These are phyloP conservation scores for Caradrina clavipalpis DNA, from an alignment of 2,888 invertebrate species.

Conservation along the genomic window DNA sequence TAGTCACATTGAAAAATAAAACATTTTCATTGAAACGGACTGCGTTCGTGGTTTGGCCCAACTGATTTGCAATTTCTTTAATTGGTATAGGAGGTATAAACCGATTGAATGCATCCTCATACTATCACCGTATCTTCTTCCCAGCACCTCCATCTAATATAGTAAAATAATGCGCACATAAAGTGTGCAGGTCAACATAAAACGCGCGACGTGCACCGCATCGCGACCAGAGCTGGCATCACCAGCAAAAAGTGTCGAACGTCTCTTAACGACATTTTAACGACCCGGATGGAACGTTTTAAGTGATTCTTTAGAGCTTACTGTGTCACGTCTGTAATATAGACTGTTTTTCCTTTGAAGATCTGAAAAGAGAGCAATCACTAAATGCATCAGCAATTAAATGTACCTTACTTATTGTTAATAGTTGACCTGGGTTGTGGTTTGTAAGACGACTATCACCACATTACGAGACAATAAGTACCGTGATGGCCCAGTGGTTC, in stretches of 20 bases:
- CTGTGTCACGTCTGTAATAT: constrained; percentile 14
- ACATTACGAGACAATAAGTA: no score
- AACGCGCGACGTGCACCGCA: constrained; percentile 34
- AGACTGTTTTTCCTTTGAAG: not conserved
- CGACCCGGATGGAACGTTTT: constrained; percentile 50
- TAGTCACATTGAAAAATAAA: no score
- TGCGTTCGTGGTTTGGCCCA: no score
- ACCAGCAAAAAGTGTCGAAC: constrained; percentile 55
- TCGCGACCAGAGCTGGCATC: constrained; percentile 17
- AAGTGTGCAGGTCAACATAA: constrained; percentile 44
- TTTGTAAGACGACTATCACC: no score
- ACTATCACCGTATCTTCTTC: not conserved
- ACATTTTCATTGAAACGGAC: no score
- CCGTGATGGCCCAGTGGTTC: no score
- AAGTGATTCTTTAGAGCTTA: constrained; percentile 58
- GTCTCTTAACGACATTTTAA: constrained; percentile 64
- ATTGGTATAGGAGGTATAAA: no score
- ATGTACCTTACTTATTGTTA: no score
- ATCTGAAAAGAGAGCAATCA: not conserved
- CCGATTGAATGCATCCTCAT: not conserved
- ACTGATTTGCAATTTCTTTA: no score
- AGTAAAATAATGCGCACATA: constrained; percentile 32
- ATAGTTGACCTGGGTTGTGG: no score
- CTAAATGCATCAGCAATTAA: not conserved
- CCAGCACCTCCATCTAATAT: constrained; percentile 1